These are phyloP conservation scores for Synanthedon tipuliformis DNA, from an alignment of 2,888 invertebrate genomes.

Conservation along the genomic window DNA sequence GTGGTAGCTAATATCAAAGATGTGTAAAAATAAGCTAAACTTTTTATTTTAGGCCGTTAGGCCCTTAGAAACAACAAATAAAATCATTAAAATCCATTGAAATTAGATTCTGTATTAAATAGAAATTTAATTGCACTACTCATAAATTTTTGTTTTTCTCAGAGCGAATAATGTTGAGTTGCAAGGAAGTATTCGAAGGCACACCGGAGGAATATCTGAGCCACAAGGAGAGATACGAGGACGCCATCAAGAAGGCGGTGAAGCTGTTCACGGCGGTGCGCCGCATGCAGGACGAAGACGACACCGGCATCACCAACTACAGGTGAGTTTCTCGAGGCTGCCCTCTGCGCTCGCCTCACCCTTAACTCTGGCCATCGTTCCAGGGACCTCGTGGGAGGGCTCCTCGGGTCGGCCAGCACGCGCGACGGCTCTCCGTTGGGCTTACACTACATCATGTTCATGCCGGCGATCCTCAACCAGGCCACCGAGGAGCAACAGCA, in stretches of 20 bases:
- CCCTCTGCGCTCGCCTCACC: not conserved
- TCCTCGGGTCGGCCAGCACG: conserved; percentile 70
- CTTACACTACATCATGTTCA: conserved; percentile 92
- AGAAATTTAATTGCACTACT: too few species aligned
- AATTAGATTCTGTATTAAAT: too few species aligned
- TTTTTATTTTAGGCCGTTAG: too few species aligned
- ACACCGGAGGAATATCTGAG: conserved; percentile 80
- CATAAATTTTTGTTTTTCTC: conserved; percentile 9
- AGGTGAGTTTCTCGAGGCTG: conserved; percentile 59
- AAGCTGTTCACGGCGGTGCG: conserved; percentile 74
- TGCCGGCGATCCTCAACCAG: conserved; percentile 89
- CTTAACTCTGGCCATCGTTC: not conserved
- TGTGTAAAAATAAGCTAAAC: not conserved
- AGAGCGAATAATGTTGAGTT: conserved; percentile 40
- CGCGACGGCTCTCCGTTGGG: conserved; percentile 77
- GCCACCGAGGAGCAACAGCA: conserved; percentile 87
- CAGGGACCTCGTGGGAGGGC: conserved; percentile 71
- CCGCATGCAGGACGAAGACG: conserved; percentile 72
- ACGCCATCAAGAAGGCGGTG: conserved; percentile 76
- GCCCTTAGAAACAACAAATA: too few species aligned
- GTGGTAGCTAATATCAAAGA: not conserved
- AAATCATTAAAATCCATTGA: too few species aligned
- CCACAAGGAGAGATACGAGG: conserved; percentile 85
- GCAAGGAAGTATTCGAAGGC: conserved; percentile 72
- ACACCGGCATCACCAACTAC: conserved; percentile 76